A percentile compares a stretch with the other conserved stretches of the same genome.
Conservation (phyloP, 1,140 invertebrate species). For the Bombus confusus region DNA sequence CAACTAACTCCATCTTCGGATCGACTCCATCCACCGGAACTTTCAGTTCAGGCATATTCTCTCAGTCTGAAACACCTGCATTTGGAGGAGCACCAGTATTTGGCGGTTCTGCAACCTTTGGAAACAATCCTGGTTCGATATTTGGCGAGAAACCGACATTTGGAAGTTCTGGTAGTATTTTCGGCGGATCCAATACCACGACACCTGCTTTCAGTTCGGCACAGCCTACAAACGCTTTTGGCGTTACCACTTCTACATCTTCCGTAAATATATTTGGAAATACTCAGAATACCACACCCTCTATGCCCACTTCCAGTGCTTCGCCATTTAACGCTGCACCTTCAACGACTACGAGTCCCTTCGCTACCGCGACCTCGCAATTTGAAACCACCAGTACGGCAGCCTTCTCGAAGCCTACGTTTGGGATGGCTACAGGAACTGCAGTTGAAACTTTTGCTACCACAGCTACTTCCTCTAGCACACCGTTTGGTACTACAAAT, state of each 20-base stretch:
- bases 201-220: conserved; percentile 62
- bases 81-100: conserved; percentile 76
- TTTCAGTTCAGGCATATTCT: conserved; percentile 63
- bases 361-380: conserved; percentile 54
- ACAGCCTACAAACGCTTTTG: conserved; percentile 50
- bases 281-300: conserved; percentile 2
- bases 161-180: conserved; percentile 57
- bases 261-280: conserved; percentile 52
- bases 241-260: conserved; percentile 31
- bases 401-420: conserved; percentile 45
- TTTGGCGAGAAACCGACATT: conserved; percentile 72
- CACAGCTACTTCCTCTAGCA: conserved; percentile 33
- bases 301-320: conserved; percentile 3
- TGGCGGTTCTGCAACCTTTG: conserved; percentile 51
- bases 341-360: conserved; percentile 52
- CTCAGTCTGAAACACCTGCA: conserved; percentile 59
- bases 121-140: conserved; percentile 34
- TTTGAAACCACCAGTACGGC: conserved; percentile 38
- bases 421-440: conserved; percentile 18
- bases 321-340: conserved; percentile 18
- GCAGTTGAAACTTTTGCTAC: conserved; percentile 38
- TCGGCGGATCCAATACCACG: conserved; percentile 51
- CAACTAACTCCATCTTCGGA: conserved; percentile 62
- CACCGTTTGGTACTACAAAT: conserved; percentile 35
- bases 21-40: conserved; percentile 32